Evolutionary conservation across 1,140 invertebrate genomes (phyloP).

Genomic region (Drosophila leontia): DNA sequence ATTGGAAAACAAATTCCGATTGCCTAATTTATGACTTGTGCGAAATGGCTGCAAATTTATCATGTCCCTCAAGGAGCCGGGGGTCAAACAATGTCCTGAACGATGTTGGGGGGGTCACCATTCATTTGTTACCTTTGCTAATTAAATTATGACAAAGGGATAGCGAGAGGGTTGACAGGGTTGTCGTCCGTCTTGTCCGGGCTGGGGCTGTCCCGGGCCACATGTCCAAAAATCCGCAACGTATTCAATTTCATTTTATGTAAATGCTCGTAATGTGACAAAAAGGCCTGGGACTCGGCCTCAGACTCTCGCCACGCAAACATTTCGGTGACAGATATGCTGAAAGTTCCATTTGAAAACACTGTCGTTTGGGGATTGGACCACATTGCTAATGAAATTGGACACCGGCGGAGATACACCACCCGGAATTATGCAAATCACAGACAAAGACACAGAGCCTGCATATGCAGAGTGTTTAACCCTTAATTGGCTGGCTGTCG

Average conservation of each 20-base stretch:
- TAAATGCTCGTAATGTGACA: conserved; percentile 81
- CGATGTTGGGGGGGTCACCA: conserved; percentile 23
- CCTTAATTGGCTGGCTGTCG: conserved; percentile 76
- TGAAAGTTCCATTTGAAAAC: conserved; percentile 73
- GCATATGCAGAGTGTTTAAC: conserved; percentile 82
- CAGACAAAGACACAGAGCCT: conserved; percentile 34
- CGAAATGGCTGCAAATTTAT: conserved; percentile 67
- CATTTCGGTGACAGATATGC: conserved; percentile 80
- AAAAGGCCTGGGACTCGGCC: conserved; percentile 41
- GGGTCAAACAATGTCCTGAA: conserved; percentile 33
- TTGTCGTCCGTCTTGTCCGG: conserved; percentile 4
- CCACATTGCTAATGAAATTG: conserved; percentile 79
- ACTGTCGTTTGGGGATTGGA: conserved; percentile 52
- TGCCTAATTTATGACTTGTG: conserved; percentile 77
- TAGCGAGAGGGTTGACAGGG: conserved; percentile 29
- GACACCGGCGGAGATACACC: conserved; percentile 66
- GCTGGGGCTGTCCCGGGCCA: conserved; percentile 24
- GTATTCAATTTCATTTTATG: conserved; percentile 83
- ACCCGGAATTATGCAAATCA: conserved; percentile 82
- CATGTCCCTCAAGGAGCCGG: conserved; percentile 43
- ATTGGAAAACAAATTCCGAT: conserved; percentile 81
- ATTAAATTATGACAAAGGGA: conserved; percentile 74
- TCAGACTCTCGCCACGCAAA: conserved; percentile 33
- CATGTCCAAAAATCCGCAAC: conserved; percentile 65
- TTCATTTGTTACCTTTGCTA: conserved; percentile 65